Base-by-base conservation (phyloP, 2,888 invertebrate genomes). In the Tipula confusa region DNA sequence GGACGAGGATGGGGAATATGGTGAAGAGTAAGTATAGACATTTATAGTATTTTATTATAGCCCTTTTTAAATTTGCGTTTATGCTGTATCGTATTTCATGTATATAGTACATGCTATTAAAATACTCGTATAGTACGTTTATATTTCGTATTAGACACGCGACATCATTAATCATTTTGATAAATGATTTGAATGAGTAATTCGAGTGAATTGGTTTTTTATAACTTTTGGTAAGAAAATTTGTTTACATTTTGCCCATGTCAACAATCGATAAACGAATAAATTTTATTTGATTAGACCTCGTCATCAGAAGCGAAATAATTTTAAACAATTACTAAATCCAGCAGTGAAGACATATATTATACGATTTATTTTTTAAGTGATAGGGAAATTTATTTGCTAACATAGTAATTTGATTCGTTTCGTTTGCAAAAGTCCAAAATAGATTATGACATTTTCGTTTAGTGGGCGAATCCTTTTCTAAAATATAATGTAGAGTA, bases 1-100 rank as follows among this genome's bases (percentile, higher is more conserved):
- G 88, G 89, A 87, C 86, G 89, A 87, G 29, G 80, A 80, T 31
- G 64, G 64, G 24, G 64, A 64, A 24, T 64, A 64, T 24, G 9
- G 2, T 11, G 64, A 64, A 64, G 64, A 64, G 64, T 64, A 64
- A 24, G 64, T 64, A 64, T 11, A 7, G 7, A 38, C 18, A 24
- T 64, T 9, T 13, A 38, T 24, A 24, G 2, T 24, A 64, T 24
- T 24, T 24, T 64, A 48, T 4, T 24, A 43, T 18, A 1, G n/a
- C 15, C 15, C 15, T n/a, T n/a, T n/a, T 15, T 43, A 64, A 64
- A 64, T 64, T 64, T 64, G 18, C 9, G 24, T 64, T 43, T 43
- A 24, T 24, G 64, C 24, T 64, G 9, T 64, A 64, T 64, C 64
- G 24, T 64, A 64, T 64, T 64, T 64, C 24, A 24, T 64, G 3